Base-by-base conservation (phyloP, 2,797 vertebrate species). In the Sebastiscus tertius region DNA sequence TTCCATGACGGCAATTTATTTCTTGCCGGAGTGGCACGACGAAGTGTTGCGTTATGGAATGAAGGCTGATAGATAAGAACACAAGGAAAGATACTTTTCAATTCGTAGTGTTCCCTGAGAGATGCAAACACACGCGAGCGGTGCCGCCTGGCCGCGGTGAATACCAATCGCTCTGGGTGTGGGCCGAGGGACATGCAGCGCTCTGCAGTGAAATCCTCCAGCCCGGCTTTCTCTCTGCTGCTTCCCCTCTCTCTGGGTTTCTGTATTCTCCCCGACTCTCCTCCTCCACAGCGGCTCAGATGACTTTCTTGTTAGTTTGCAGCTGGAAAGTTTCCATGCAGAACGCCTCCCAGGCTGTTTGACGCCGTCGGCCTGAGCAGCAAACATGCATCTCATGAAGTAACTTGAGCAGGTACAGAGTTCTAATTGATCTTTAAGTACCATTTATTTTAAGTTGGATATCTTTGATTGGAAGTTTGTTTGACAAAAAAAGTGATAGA, bases 1-100 rank as follows among this genome's bases (percentile, higher is more conserved):
- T 94, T 95, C 90, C 86, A 80, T 88, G 86, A 84, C 68, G 72
- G 85, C 91, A 91, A 93, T 95, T 95, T 95, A 90, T 94, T 94
- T 52, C 92, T 56, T 13, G 79, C 59, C 24, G 42, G 86, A 90
- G 88, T 83, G 85, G 82, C 85, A 64, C 78, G 86, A 82, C 82
- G 8, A 86, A 91, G 86, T 73, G 74, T 72, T 77, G 79, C 71
- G 49, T 85, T 83, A 64, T 75, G 76, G 88, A 93, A 92, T 86
- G 89, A 88, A 80, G 83, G 82, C 85, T 92, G 90, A 93, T 88
- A 82, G 89, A 95, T 93, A 93, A 93, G 93, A 94, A 91, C 89
- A 89, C 86, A 74, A 59, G 82, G 75, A 90, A 85, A 87, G 88
- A 92, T 84, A 84, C 86, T 92, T 93, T 93, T 91, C 83, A 82